Evolutionary conservation across 2,888 invertebrate species (phyloP).

Genomic region (Synergus gifuensis): DNA sequence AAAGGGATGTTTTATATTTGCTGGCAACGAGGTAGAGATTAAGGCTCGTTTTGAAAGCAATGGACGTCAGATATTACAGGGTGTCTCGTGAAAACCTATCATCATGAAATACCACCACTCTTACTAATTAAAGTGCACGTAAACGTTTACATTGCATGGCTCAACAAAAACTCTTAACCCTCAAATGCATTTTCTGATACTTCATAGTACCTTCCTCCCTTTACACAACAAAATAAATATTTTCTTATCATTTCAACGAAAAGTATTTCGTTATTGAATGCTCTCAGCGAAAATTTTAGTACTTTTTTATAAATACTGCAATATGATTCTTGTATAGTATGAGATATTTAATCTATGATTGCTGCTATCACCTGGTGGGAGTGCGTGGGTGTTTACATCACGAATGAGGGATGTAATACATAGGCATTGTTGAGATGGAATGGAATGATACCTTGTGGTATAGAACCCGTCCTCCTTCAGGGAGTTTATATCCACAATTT

Average conservation of each 20-base stretch:
- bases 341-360: constrained; percentile 24
- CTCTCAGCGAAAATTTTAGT: not conserved
- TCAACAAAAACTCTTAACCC: not conserved
- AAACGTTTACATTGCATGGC: constrained; percentile 25
- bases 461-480: not conserved
- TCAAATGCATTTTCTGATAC: not conserved
- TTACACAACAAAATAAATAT: not conserved
- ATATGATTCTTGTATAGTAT: constrained; percentile 30
- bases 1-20: constrained; percentile 75
- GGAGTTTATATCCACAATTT: constrained; percentile 14
- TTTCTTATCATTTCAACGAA: not conserved
- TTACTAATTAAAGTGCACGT: constrained; percentile 29
- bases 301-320: not conserved
- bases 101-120: constrained; percentile 32
- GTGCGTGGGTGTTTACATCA: constrained; percentile 56
- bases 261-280: not conserved
- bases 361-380: constrained; percentile 44
- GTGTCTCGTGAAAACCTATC: constrained; percentile 22
- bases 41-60: constrained; percentile 66
- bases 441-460: constrained; percentile 47
- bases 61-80: constrained; percentile 58
- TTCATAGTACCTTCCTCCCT: not conserved
- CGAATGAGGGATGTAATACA: constrained; percentile 51
- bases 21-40: constrained; percentile 65
- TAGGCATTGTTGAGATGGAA: constrained; percentile 51